Evolutionary conservation across 2,888 invertebrate species (phyloP), one percentile per base, ranked within the genome.

Genomic region (Drosophila greeni): DNA sequence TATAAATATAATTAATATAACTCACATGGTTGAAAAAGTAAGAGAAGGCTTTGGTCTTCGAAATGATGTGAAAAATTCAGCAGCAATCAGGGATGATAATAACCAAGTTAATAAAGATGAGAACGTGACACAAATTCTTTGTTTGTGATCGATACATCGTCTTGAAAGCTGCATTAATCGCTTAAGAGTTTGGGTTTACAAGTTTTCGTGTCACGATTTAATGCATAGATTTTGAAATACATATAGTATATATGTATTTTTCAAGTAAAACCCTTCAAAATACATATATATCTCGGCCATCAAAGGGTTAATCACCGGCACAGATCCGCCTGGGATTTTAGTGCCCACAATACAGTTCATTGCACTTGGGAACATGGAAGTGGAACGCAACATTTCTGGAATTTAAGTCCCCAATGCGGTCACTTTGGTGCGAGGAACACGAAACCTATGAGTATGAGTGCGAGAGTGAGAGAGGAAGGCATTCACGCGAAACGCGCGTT

Each of bases 401-500:
- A 45, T 59, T 45, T 31, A 24, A 16, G 45, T 31, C 57, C 45
- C 59, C 42, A 36, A 59, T 61, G 61, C 37, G 61, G 61, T 61
- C 61, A 61, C 47, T 60, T 39, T 59, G 39, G 24, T 20, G 45
- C 29, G 18, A 12, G 24, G 1, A n/a, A 24, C 23, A 39, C 20
- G 9, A 6, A 24, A 4, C 16, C 12, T 12, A 12, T 7, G 26
- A 18, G 16, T 12, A n/a, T n/a, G 45, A 14, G 45, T 18, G 29
- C 2, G 20, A 20, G 20, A 29, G 43, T n/a, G n/a, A 24, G n/a
- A 43, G 18, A 24, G 24, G 39, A 11, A 26, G 45, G 56, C 64
- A 65, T 74, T 77, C 77, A 80, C 75, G 81, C 77, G 73, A 77
- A 81, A 66, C 60, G 43, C 64, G 73, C 73, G 78, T 81, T 75